These are phyloP conservation scores for Glossosoma conforme DNA, from an alignment of 1,140 invertebrate species.

Conservation along the genomic window DNA sequence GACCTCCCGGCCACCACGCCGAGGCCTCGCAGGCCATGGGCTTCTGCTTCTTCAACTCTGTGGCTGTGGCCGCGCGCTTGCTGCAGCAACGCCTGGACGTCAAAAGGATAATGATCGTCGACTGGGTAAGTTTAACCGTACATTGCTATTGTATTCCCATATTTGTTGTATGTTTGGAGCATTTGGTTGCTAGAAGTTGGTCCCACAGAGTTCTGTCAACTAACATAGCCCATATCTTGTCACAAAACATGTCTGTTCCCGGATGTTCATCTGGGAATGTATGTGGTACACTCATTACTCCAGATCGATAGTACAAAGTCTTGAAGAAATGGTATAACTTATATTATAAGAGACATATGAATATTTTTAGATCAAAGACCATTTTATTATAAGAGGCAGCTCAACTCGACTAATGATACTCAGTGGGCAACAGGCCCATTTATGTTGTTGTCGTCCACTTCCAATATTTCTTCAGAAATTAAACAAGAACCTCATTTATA, in stretches of 20 bases:
- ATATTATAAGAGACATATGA: neutral
- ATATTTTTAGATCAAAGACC: neutral
- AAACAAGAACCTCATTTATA: no score
- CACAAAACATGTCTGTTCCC: neutral
- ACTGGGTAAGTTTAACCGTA: conserved; percentile 67
- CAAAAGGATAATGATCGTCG: conserved; percentile 90
- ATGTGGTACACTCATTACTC: no score
- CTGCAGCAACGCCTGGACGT: conserved; percentile 80
- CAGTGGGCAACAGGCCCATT: no score
- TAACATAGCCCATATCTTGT: no score
- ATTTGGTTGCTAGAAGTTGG: no score
- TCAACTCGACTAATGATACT: no score
- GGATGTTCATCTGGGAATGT: neutral
- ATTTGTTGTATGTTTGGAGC: neutral
- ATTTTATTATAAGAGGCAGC: no score
- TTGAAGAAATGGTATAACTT: no score
- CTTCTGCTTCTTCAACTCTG: conserved; percentile 99
- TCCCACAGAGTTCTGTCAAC: no score
- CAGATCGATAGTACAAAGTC: no score
- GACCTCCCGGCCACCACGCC: conserved; percentile 97
- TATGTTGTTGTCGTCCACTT: no score
- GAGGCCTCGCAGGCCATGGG: conserved; percentile 97
- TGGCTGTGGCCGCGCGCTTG: conserved; percentile 93
- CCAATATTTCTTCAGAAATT: no score
- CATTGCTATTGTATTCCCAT: neutral